Percentiles rank a stretch among this genome's conserved stretches.
phyloP scores from a whole-genome alignment of 2,888 invertebrate species.

The Platycheirus rosarum region DNA sequence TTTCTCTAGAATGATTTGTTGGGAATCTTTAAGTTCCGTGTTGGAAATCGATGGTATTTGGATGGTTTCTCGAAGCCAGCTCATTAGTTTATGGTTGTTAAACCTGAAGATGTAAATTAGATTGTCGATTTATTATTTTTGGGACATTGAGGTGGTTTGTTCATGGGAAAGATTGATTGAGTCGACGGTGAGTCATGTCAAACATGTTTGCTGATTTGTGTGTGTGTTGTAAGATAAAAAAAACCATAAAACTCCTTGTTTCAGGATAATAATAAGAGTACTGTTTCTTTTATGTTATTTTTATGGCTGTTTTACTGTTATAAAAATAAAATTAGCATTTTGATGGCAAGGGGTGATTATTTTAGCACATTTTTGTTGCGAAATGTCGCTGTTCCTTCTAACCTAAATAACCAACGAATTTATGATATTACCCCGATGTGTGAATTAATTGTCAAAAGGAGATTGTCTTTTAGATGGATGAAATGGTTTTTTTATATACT shows the following conservation, averaged over 20 bases:
- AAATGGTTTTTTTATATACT: neutral
- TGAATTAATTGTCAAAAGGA: conserved; percentile 10
- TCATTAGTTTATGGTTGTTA: conserved; percentile 54
- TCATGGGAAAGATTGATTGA: conserved; percentile 18
- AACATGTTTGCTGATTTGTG: conserved; percentile 35
- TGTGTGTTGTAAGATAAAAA: no score
- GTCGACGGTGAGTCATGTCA: conserved; percentile 23
- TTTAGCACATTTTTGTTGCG: conserved; percentile 35
- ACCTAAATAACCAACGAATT: conserved; percentile 31
- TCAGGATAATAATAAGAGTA: conserved; percentile 28
- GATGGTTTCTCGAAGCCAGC: neutral
- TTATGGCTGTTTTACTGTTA: neutral
- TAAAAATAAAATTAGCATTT: conserved; percentile 47
- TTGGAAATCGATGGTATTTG: conserved; percentile 28
- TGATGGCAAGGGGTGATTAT: conserved; percentile 34
- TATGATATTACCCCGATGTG: conserved; percentile 7
- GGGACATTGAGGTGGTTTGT: conserved; percentile 37
- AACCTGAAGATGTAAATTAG: conserved; percentile 59
- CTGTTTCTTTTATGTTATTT: conserved; percentile 17
- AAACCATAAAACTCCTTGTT: conserved; percentile 33
- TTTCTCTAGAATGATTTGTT: conserved; percentile 30
- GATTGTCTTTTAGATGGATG: neutral
- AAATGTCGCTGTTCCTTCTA: conserved; percentile 14
- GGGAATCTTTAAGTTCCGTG: conserved; percentile 44
- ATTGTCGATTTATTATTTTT: conserved; percentile 52